Percentiles rank a stretch among this genome's conserved stretches.
These are phyloP conservation scores for Herpetotheres cachinnans DNA, from an alignment of 2,113 vertebrate species.

Conservation along the genomic window DNA sequence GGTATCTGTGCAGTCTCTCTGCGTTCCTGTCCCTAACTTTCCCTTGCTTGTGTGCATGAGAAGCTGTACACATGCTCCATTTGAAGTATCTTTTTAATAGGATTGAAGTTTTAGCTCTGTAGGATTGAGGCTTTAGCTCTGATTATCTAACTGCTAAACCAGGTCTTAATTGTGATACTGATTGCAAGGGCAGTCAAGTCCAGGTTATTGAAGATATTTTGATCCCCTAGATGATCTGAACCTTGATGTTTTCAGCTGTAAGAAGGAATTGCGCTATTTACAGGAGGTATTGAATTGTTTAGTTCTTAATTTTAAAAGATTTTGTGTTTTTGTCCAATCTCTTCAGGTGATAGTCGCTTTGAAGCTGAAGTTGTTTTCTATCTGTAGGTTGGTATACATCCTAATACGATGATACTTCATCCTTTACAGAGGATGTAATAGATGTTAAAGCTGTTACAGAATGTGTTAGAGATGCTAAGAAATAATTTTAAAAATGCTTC, in stretches of 20 bases:
- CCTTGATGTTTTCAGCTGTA: neutral
- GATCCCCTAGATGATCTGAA: neutral
- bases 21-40: neutral
- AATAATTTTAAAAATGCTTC: neutral
- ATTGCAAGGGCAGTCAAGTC: neutral
- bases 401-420: neutral
- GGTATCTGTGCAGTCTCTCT: neutral
- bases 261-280: neutral
- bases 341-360: neutral
- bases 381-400: neutral
- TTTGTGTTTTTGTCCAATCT: neutral
- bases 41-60: neutral
- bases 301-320: neutral
- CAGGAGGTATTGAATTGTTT: neutral
- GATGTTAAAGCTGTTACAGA: neutral
- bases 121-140: slow-evolving; percentile 39
- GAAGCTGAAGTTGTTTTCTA: neutral
- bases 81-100: slow-evolving; percentile 39
- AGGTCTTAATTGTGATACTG: slow-evolving; percentile 29
- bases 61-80: neutral
- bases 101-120: slow-evolving; percentile 36
- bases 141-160: slow-evolving; percentile 39
- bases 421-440: neutral
- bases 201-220: neutral
- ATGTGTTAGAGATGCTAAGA: neutral